Base-by-base conservation (phyloP, 2,113 vertebrate genomes). In the Falco punctatus region DNA sequence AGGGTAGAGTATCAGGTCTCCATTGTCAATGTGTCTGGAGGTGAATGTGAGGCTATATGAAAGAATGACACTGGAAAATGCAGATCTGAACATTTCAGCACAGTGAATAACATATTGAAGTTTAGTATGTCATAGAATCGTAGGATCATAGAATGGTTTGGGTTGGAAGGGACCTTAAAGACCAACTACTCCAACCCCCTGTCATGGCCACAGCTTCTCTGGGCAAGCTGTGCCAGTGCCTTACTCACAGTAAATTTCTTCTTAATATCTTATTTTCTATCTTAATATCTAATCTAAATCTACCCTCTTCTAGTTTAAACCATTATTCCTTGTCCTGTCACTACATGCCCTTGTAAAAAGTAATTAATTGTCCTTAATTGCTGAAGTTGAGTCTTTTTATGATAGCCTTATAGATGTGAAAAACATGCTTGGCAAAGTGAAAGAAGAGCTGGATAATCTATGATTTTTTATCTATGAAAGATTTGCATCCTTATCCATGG, bases 401-500 rank as follows among this genome's bases (percentile, higher is more conserved):
- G 40, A 75, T 57, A 27, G 11, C 22, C n/a, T 28, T 54, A 44
- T 55, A 40, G 24, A 62, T 57, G 57, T 79, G 81, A 57, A 74
- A 95, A 95, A 91, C 54, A 57, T 57, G 66, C 35, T 49, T 65
- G 54, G 74, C 49, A 69, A 89, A 94, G 84, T 67, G 57, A 89
- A 87, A 84, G 74, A 80, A 82, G 70, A 85, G 73, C 61, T 85
- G 73, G 49, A n/a, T 84, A 75, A 91, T 87, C 89, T 89, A 4
- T 33, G 22, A n/a, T 54, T 85, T 92, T 90, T 61, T 82, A 82
- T 6, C 1, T 91, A 54, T 64, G 66, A 67, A 91, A 89, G 48
- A 87, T 89, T 94, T 94, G 81, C 81, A 79, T 90, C 57, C 73
- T 81, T 91, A 93, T 89, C 94, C 93, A 92, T 96, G 81, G 95